Base-by-base conservation (phyloP, 2,797 vertebrate species). In the Zalophus californianus region DNA sequence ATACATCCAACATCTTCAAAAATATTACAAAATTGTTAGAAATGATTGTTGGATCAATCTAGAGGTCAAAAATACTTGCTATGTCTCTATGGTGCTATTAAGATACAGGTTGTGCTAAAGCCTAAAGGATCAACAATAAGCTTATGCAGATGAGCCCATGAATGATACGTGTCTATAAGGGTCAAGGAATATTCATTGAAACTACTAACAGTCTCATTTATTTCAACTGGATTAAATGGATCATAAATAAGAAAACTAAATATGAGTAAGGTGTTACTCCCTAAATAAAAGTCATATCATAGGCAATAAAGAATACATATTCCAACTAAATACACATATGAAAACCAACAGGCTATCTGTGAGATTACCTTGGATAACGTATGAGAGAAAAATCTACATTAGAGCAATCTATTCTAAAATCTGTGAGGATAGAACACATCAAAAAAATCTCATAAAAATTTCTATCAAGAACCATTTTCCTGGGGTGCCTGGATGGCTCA, bases 201-300 rank as follows among this genome's bases (percentile, higher is more conserved):
- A 11, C 15, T 86, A 15, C 32, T 92, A 66, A 72, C 8, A 38
- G 35, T 86, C 15, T 72, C 25, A 52, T 52, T 93, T 90, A 68
- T 93, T 90, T 23, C 35, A 90, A 89, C 60, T 73, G n/a, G 52
- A 70, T 86, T 89, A 38, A 54, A 83, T 95, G 52, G 2, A 48
- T 90, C 25, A 64, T 50, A 70, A 83, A n/a, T 41, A 68, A 87
- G 48, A 85, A 94, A 96, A 84, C 15, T 72, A 77, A 88, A 58
- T 48, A 32, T 48, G 35, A 79, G 50, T 32, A n/a, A 58, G 15
- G 16, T n/a, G 7, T 16, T 79, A 52, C n/a, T 35, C 16, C 85
- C 62, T 66, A 86, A 79, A 25, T 96, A 85, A 38, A 56, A 66
- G n/a, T 79, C 11, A 91, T 27, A 94, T 44, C 41, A 16, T 38